A percentile compares a stretch with the other conserved stretches of the same genome.
Conservation (phyloP, 2,113 vertebrate species). For the Sapayoa aenigma region DNA sequence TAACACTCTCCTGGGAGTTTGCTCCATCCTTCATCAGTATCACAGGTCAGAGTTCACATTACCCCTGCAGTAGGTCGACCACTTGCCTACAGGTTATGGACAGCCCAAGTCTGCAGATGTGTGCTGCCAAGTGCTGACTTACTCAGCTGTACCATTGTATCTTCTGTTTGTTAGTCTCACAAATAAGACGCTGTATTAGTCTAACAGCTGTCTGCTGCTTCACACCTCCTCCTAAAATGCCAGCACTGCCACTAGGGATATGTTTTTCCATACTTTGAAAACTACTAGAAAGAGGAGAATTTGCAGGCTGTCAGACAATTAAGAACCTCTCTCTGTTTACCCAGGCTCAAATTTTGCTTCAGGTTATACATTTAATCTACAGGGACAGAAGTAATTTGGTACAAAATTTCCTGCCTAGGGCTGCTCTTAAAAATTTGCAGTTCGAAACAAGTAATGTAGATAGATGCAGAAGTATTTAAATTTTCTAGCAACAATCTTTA, state of each 20-base stretch:
- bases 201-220: background rate
- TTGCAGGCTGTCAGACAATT: slow-evolving; percentile 12
- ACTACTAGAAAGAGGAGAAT: background rate
- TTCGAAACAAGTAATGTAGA: background rate
- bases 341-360: slow-evolving; percentile 5
- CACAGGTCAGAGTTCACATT: background rate
- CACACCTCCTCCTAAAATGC: slow-evolving; percentile 6
- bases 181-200: background rate
- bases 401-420: slow-evolving; percentile 16
- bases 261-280: slow-evolving; percentile 5
- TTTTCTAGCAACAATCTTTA: background rate
- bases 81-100: accelerated
- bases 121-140: background rate
- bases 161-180: background rate
- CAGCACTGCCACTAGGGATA: background rate
- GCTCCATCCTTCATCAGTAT: background rate
- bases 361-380: background rate
- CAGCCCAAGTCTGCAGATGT: background rate
- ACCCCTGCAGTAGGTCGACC: background rate
- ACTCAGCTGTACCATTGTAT: background rate
- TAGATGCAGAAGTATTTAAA: background rate
- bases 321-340: background rate
- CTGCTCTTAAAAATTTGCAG: background rate
- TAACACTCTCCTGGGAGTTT: background rate
- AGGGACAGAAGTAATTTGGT: slow-evolving; percentile 23